Conservation (phyloP, 30 jellyfish, hydroid and myxozoan genomes). For the Cassiopea xamachana region DNA sequence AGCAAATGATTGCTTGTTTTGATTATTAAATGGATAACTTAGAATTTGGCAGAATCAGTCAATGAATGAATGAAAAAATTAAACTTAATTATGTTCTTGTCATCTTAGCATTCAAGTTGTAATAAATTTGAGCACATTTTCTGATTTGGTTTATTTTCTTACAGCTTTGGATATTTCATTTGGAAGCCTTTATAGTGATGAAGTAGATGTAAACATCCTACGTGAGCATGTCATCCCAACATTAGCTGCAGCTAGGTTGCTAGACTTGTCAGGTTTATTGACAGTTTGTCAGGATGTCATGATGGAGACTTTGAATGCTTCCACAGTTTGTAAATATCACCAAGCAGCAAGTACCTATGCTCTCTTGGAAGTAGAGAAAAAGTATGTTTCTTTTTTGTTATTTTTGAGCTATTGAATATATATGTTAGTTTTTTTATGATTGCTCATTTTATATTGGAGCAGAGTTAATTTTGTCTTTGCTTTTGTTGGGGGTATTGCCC, state of each 20-base stretch:
- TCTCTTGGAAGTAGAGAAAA: conserved; percentile 69
- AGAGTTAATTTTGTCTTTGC: no score
- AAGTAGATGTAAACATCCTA: conserved; percentile 76
- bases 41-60: not conserved
- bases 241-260: conserved; percentile 90
- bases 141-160: no score
- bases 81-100: no score
- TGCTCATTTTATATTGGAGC: not conserved
- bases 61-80: not conserved
- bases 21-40: no score
- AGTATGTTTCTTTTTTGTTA: conserved; percentile 33
- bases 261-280: conserved; percentile 85
- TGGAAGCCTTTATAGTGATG: conserved; percentile 96
- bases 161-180: conserved; percentile 94
- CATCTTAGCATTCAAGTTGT: not conserved
- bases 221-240: conserved; percentile 85
- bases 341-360: conserved; percentile 89
- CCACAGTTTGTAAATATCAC: conserved; percentile 79
- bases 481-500: no score
- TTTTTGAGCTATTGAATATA: not conserved
- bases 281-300: conserved; percentile 89
- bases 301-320: conserved; percentile 85
- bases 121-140: not conserved
- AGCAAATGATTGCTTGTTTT: no score
- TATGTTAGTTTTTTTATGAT: not conserved